Percentiles rank a stretch among this genome's conserved stretches.
Evolutionary conservation across 35 echinoderm and acorn worm genomes (phyloP).

Genomic region (Hemicentrotus pulcherrimus): DNA sequence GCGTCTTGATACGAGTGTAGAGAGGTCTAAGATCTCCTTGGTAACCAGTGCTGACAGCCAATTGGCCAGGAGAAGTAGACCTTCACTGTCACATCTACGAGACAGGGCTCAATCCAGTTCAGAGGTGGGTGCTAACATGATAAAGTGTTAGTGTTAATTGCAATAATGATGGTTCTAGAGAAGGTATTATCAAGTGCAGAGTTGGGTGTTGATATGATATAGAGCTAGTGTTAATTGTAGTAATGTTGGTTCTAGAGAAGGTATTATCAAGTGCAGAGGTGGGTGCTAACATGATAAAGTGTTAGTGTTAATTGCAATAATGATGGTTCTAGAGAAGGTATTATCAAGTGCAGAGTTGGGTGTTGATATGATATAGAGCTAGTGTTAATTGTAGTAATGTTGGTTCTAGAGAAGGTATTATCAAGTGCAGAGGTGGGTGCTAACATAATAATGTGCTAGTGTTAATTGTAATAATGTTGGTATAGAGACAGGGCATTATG

Average conservation of each 20-base stretch:
- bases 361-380: no score
- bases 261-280: conserved; percentile 40
- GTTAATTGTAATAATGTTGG: no score
- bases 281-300: neutral
- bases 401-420: no score
- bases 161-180: no score
- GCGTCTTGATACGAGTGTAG: conserved; percentile 79
- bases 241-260: no score
- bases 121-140: neutral
- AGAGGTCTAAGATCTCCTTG: conserved; percentile 85
- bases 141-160: neutral
- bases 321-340: no score
- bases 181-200: no score
- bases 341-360: no score
- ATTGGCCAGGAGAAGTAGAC: conserved; percentile 72
- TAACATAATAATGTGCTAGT: neutral
- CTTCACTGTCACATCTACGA: conserved; percentile 64
- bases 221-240: no score
- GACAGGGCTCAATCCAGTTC: conserved; percentile 36
- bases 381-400: no score
- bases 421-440: conserved; percentile 20
- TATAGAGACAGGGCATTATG: no score
- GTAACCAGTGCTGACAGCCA: conserved; percentile 71
- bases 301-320: neutral
- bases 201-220: no score